Evolutionary conservation across 1,140 invertebrate genomes (phyloP).

Genomic region (Maniola jurtina): DNA sequence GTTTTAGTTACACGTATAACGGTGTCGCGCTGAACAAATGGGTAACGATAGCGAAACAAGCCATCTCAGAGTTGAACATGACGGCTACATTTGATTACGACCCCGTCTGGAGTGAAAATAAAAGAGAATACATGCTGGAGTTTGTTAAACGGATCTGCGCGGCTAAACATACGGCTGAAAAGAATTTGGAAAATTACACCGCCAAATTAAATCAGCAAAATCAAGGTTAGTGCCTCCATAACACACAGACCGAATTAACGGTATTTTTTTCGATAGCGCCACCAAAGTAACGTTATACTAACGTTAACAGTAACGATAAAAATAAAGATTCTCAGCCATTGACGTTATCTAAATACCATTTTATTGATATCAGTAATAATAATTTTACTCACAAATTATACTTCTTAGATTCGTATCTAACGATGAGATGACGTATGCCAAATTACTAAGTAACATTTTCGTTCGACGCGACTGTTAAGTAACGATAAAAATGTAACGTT

Average conservation of each 20-base stretch:
- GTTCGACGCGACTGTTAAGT: no score
- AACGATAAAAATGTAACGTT: no score
- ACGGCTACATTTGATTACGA: constrained; percentile 61
- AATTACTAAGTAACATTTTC: no score
- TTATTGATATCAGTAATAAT: no score
- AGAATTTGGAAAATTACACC: constrained; percentile 52
- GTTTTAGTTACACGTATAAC: constrained; percentile 75
- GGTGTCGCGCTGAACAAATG: constrained; percentile 62
- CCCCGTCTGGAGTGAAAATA: constrained; percentile 62
- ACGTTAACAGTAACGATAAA: no score
- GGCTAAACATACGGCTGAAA: constrained; percentile 51
- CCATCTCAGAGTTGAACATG: constrained; percentile 62
- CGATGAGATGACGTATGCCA: no score
- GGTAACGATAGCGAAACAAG: constrained; percentile 66
- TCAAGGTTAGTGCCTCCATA: constrained; percentile 38
- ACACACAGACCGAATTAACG: not conserved
- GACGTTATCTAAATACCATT: no score
- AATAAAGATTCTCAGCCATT: no score
- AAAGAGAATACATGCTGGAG: constrained; percentile 46
- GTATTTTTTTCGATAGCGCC: no score
- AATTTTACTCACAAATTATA: no score
- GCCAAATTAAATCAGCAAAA: constrained; percentile 44
- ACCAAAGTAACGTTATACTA: no score
- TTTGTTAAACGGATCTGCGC: constrained; percentile 57
- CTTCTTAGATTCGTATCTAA: no score